Conservation (phyloP, 2,797 vertebrate genomes). For the Chaetodon trifasciatus region DNA sequence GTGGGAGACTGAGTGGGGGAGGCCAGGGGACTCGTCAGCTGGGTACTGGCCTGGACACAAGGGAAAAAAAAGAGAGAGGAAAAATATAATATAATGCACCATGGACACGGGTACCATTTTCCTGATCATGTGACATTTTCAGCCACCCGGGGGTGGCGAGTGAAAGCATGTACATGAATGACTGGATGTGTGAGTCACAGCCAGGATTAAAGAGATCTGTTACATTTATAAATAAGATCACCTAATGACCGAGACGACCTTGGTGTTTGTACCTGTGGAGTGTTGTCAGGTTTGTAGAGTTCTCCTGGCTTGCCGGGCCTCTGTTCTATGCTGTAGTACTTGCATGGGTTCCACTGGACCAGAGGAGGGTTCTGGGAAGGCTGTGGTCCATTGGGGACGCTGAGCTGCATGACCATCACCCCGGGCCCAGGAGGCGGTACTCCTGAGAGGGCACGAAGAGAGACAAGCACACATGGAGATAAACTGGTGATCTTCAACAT, state of each 20-base stretch:
- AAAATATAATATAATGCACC: not conserved
- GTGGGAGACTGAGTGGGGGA: conserved; percentile 97
- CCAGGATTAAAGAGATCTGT: not conserved
- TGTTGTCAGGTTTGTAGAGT: conserved; percentile 92
- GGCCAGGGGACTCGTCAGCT: conserved; percentile 93
- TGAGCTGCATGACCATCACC: conserved; percentile 98
- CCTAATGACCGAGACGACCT: not conserved
- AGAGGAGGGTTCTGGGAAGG: conserved; percentile 93
- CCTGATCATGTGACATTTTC: not conserved
- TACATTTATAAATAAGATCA: not conserved
- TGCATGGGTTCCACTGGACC: conserved; percentile 99
- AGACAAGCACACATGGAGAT: conserved; percentile 16
- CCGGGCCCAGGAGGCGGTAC: conserved; percentile 94
- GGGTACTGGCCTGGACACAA: conserved; percentile 88
- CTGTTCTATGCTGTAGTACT: conserved; percentile 98
- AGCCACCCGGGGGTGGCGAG: conserved; percentile 4
- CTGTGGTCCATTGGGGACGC: conserved; percentile 96
- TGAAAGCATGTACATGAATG: not conserved
- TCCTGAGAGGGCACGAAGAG: conserved; percentile 79
- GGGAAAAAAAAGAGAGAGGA: not conserved
- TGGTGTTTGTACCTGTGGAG: conserved; percentile 87
- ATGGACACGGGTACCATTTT: not conserved
- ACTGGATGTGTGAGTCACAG: not conserved
- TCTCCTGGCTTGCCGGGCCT: conserved; percentile 94
- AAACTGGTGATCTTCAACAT: not conserved